Conservation (phyloP, 2,797 vertebrate species). For the Hypotaenidia okinawae region DNA sequence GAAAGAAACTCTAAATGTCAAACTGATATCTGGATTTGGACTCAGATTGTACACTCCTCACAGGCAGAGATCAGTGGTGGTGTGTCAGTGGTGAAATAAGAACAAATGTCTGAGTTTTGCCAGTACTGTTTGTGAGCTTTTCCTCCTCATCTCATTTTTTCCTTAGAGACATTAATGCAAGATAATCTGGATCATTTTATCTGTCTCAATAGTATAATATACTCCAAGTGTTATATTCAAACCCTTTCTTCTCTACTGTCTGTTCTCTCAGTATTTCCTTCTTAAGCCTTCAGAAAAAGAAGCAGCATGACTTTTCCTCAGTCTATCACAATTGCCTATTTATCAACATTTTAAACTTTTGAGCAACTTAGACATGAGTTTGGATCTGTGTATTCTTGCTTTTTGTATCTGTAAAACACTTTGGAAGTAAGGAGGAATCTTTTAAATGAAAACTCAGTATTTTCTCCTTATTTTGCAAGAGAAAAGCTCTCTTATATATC, state of each 20-base stretch:
- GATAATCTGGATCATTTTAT: neutral
- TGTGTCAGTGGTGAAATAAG: neutral
- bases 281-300: neutral
- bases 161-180: neutral
- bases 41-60: rapidly evolving
- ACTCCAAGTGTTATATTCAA: neutral
- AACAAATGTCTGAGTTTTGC: neutral
- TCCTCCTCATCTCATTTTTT: neutral
- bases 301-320: neutral
- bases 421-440: neutral
- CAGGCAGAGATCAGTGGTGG: neutral
- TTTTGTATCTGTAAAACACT: neutral
- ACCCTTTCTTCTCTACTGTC: neutral
- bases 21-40: neutral
- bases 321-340: neutral
- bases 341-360: neutral
- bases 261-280: neutral
- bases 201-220: neutral
- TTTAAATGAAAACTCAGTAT: neutral
- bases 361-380: neutral
- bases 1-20: neutral
- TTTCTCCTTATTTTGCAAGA: neutral
- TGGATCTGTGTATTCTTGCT: neutral
- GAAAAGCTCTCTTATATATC: neutral
- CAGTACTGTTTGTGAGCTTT: neutral